Base-by-base conservation (phyloP, 2,797 vertebrate species). In the Poeciliopsis turneri region DNA sequence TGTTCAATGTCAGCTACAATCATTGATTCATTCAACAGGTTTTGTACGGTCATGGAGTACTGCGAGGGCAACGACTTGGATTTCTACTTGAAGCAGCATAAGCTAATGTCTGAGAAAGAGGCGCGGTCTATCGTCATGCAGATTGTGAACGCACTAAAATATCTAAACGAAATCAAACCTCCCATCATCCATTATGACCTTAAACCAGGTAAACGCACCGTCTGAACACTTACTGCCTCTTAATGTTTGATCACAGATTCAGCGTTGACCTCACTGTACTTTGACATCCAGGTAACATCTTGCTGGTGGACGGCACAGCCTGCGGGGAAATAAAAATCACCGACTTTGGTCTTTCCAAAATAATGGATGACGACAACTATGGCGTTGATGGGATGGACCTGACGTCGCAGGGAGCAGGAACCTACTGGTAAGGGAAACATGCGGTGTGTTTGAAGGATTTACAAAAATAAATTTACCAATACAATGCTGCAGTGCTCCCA, bases 261-360 rank as follows among this genome's bases (percentile, higher is more conserved):
- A 7, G 36, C n/a, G 8, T 57, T 85, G 30, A 84, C 30, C 47
- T 39, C 2, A 30, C 72, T 30, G 15, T 72, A 0, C 10, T 84
- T 64, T 72, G 20, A 39, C 83, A 82, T 87, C 1, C 78, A 99
- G 98, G 98, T 83, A 99, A 99, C 88, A 99, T 99, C 86, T 96
- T 99, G 91, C 94, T 99, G 90, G 98, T 99, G 86, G 98, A 99
- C 84, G 98, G 98, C 89, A 99, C 97, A 69, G 98, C 98, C 75
- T 99, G 98, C 83, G 98, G 98, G 82, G 98, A 99, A 95, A 99
- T 99, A 91, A 99, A 99, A 96, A 99, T 99, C 88, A 99, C 98
- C 7, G 98, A 99, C 93, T 99, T 99, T 90, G 98, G 98, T 80
- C 95, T 99, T 82, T 99, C 98, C 80, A 99, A 99, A 96, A 99